Percentiles rank a stretch among this genome's conserved stretches.
Conservation (phyloP, 2,797 vertebrate species). For the Hybognathus amarus region DNA sequence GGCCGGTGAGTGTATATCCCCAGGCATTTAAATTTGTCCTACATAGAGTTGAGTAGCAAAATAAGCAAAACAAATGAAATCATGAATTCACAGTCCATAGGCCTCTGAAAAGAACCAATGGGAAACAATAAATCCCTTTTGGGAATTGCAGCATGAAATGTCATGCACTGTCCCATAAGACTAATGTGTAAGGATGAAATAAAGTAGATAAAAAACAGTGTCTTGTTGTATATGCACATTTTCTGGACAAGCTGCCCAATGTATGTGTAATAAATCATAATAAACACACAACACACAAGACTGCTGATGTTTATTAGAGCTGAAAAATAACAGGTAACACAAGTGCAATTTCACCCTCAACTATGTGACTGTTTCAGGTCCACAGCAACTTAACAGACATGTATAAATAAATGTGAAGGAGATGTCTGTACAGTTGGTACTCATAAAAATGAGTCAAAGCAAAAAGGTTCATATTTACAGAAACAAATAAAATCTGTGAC, state of each 20-base stretch:
- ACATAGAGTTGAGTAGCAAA: slow-evolving; percentile 24
- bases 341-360: neutral
- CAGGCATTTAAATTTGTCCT: neutral
- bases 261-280: slow-evolving; percentile 18
- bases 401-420: slow-evolving; percentile 15
- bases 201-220: slow-evolving; percentile 22
- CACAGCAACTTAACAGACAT: neutral
- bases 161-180: slow-evolving; percentile 22
- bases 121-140: slow-evolving; percentile 38
- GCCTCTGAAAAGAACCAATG: slow-evolving; percentile 28
- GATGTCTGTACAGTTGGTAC: neutral
- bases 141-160: neutral
- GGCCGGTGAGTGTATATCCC: no score
- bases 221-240: neutral
- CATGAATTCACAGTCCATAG: slow-evolving; percentile 18
- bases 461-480: slow-evolving; percentile 1
- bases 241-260: neutral
- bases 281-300: neutral
- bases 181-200: slow-evolving; percentile 5
- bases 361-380: neutral
- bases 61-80: slow-evolving; percentile 47
- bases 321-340: slow-evolving; percentile 1
- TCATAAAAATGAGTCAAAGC: neutral
- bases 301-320: slow-evolving; percentile 6
- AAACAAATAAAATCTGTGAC: slow-evolving; percentile 3